phyloP scores from a whole-genome alignment of 2,113 vertebrate species.

The Cyanocitta stelleri region DNA sequence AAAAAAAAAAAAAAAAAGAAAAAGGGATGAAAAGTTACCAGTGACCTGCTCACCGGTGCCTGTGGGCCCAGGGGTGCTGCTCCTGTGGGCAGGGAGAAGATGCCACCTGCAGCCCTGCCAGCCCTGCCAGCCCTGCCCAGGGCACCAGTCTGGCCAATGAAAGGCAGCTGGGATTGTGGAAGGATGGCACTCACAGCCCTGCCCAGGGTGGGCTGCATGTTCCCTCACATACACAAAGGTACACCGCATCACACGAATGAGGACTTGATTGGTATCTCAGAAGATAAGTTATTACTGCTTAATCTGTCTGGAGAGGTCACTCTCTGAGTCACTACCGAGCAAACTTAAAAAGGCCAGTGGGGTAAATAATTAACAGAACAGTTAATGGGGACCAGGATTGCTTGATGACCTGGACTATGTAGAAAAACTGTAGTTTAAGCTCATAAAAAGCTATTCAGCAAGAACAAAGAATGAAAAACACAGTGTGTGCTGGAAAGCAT shows the following conservation, averaged over 20 bases:
- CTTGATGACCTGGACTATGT: background rate
- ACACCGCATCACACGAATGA: accelerated
- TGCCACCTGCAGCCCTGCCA: background rate
- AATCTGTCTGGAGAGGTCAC: background rate
- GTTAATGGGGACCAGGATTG: background rate
- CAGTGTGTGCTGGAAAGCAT: background rate
- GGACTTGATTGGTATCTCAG: background rate
- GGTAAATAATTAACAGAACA: background rate
- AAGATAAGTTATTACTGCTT: background rate
- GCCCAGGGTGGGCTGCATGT: background rate
- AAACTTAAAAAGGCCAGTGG: background rate
- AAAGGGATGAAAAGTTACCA: background rate
- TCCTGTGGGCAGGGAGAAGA: background rate
- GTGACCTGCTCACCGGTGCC: accelerated
- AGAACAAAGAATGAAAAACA: background rate
- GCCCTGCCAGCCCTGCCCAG: background rate
- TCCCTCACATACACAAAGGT: background rate
- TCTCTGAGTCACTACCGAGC: background rate
- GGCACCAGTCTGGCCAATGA: accelerated
- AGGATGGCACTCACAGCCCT: too few relatives aligned
- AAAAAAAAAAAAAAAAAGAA: background rate
- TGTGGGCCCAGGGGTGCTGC: background rate
- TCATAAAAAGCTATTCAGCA: background rate
- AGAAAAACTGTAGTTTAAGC: background rate
- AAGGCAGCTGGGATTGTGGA: background rate